These are phyloP conservation scores for Cryptotis parvus DNA, from an alignment of 2,113 vertebrate genomes.

Conservation along the genomic window DNA sequence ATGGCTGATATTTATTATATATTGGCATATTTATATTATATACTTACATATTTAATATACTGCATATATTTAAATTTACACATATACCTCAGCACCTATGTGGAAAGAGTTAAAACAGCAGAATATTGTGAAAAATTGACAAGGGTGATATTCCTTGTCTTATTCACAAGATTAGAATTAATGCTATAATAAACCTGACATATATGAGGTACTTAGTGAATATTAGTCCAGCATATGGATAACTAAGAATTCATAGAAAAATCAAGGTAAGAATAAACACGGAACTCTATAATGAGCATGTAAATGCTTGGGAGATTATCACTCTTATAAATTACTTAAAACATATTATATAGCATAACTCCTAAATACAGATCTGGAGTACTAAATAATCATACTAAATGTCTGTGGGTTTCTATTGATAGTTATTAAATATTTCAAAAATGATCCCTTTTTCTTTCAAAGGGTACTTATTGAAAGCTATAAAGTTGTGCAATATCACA, in stretches of 20 bases:
- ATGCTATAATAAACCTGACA: background rate
- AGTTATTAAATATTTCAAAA: background rate
- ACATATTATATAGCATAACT: background rate
- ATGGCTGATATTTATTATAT: too few relatives aligned
- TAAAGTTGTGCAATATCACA: background rate
- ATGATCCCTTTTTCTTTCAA: background rate
- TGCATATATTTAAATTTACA: too few relatives aligned
- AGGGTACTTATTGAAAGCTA: background rate
- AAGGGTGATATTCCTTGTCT: background rate
- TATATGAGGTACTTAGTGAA: background rate
- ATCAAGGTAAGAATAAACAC: background rate
- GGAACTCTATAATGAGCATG: background rate
- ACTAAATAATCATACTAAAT: background rate
- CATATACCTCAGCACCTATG: background rate
- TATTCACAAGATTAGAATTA: background rate
- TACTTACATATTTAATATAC: too few relatives aligned
- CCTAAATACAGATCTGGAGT: background rate
- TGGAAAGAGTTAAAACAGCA: background rate
- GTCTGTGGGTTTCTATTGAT: background rate
- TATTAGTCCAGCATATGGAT: conserved; percentile 14
- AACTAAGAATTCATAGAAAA: background rate
- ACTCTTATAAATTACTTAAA: conserved; percentile 50
- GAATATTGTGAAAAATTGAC: conserved; percentile 26
- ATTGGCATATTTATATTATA: too few relatives aligned
- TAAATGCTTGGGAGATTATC: background rate